phyloP scores from a whole-genome alignment of 2,113 vertebrate genomes.

The Amblyornis subalaris region DNA sequence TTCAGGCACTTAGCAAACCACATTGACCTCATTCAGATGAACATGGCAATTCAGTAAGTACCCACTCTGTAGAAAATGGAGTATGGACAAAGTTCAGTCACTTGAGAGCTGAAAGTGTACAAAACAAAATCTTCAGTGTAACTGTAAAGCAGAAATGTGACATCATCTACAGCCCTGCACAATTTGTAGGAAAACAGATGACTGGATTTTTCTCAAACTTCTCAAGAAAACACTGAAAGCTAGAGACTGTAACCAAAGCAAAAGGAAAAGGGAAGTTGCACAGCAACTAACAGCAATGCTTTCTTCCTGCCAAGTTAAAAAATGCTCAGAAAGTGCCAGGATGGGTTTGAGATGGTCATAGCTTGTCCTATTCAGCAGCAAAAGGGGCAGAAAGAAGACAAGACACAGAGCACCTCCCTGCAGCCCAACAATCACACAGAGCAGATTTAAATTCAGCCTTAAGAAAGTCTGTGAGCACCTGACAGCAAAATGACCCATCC shows the following conservation, averaged over 20 bases:
- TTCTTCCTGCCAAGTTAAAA: not conserved
- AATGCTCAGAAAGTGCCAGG: not conserved
- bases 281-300: not conserved
- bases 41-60: not conserved
- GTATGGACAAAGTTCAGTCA: not conserved
- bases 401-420: not conserved
- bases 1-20: not conserved
- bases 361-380: not conserved
- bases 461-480: not conserved
- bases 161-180: not conserved
- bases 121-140: not conserved
- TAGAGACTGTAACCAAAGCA: constrained; percentile 35
- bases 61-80: not conserved
- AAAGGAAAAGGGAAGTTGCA: not conserved
- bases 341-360: not conserved
- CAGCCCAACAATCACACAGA: not conserved
- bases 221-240: not conserved
- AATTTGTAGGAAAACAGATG: not conserved
- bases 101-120: not conserved
- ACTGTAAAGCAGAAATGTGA: not conserved
- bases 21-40: not conserved
- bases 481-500: not conserved
- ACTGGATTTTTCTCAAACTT: not conserved
- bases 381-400: not conserved
- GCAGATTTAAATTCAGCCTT: not conserved